Base-by-base conservation (phyloP, 1,140 invertebrate genomes). In the Melitaea cinxia region DNA sequence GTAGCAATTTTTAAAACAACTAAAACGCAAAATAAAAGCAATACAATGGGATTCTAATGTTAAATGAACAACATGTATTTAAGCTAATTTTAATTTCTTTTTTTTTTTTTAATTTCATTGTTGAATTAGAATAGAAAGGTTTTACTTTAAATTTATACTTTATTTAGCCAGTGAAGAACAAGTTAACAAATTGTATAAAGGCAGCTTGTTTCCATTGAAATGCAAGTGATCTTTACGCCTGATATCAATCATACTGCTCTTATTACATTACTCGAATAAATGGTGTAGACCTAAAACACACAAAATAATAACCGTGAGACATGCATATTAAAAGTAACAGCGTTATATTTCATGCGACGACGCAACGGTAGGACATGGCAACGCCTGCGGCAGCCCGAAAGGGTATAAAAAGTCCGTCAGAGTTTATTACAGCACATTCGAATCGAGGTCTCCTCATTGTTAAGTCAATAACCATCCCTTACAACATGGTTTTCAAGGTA, bases 401-500 rank as follows among this genome's bases (percentile, higher is more conserved):
- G 47, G 50, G 56, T 89, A 89, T 89, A 89, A 83, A 89, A 83
- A 82, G 63, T 78, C 63, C 52, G 64, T 49, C 49, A 68, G 59
- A 66, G 60, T 58, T 59, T 65, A 68, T 75, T 73, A 30, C 55
- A 52, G 72, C 73, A 87, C 87, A 89, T 85, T 89, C 80, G 77
- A 80, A 80, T 83, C 77, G 74, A 82, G 78, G 54, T 80, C 68
- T 80, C 66, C 78, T 82, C 75, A 68, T 65, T 72, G 83, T 77
- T 69, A 78, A 82, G 79, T 84, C 79, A 83, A 77, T 30, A 58
- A 45, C 54, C 62, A 76, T 72, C 63, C 58, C 59, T 45, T 47
- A 63, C 30, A 75, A 77, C 80, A 89, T 89, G 87, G 82, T 82
- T 72, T 89, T 86, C 71, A 87, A 86, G 87, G 87, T 89, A 76